phyloP scores from a whole-genome alignment of 2,797 vertebrate genomes.

The Propithecus perrieri region DNA sequence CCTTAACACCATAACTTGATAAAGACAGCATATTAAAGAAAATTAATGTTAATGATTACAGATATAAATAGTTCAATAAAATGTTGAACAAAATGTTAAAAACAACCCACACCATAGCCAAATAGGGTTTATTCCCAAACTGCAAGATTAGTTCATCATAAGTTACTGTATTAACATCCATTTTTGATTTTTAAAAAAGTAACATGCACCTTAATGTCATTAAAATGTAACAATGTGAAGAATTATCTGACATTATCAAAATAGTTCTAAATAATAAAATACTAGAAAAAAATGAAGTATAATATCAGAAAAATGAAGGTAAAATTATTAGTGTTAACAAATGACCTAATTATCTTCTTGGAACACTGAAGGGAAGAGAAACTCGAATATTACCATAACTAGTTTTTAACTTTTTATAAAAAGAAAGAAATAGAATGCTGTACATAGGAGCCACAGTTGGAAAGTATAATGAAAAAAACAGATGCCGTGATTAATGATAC shows the following conservation, averaged over 20 bases:
- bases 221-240: constrained; percentile 1
- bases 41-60: neutral
- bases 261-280: constrained; percentile 21
- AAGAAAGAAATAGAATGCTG: neutral
- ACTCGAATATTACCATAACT: neutral
- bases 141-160: neutral
- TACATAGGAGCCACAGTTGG: neutral
- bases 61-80: constrained; percentile 38
- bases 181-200: constrained; percentile 41
- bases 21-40: neutral
- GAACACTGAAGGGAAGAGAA: neutral
- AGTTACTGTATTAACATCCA: constrained; percentile 5
- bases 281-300: neutral
- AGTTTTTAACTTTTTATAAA: neutral
- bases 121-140: neutral
- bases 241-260: constrained; percentile 29
- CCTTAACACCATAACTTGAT: neutral
- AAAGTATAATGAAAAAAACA: constrained; percentile 9
- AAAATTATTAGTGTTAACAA: constrained; percentile 15
- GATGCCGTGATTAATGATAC: neutral
- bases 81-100: neutral
- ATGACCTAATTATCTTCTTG: neutral
- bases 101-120: neutral
- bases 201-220: neutral
- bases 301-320: constrained; percentile 22